Base-by-base conservation (phyloP, 2,797 vertebrate species). In the Rachycentron canadum region DNA sequence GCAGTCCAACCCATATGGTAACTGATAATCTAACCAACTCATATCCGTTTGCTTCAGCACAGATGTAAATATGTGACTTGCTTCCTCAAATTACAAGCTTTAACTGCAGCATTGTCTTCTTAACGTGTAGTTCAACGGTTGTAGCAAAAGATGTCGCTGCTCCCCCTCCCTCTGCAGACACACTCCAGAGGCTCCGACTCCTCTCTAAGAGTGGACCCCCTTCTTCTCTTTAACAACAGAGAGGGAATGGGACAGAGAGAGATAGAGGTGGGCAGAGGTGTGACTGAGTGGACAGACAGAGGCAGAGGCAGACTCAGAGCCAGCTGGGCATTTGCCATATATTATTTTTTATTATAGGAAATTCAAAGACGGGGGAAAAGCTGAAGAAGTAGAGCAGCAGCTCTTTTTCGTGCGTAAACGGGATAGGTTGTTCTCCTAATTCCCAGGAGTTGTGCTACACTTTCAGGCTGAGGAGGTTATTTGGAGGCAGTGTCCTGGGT, bases 91-190 rank as follows among this genome's bases (percentile, higher is more conserved):
- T 45, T 1, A 49, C 16, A 30, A 28, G 12, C 59, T 36, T 25
- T 16, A n/a, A 14, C 4, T 23, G n/a, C 16, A 25, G 28, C 21
- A 19, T 9, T 1, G 53, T 1, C 41, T 55, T 62, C 58, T 13
- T 2, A 34, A 32, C 58, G 1, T 84, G 87, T 38, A 83, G 84
- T 85, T 30, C 5, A 0, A 0, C 0, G 0, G 6, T 47, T 1
- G 0, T 64, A 81, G 93, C 95, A 89, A 87, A 89, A 94, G 96
- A 96, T 94, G 96, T 91, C 96, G 92, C 95, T 91, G 95, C 91
- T 89, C 55, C 86, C 92, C 89, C 93, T 94, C 87, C 83, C 43
- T 88, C 87, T 69, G 86, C 89, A 67, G 79, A 88, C 79, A 91
- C 94, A 82, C 93, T 90, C 87, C 76, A 79, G 73, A 89, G 84